These are phyloP conservation scores for Tetragonula clypearis DNA, from an alignment of 1,140 invertebrate species.

Conservation along the genomic window DNA sequence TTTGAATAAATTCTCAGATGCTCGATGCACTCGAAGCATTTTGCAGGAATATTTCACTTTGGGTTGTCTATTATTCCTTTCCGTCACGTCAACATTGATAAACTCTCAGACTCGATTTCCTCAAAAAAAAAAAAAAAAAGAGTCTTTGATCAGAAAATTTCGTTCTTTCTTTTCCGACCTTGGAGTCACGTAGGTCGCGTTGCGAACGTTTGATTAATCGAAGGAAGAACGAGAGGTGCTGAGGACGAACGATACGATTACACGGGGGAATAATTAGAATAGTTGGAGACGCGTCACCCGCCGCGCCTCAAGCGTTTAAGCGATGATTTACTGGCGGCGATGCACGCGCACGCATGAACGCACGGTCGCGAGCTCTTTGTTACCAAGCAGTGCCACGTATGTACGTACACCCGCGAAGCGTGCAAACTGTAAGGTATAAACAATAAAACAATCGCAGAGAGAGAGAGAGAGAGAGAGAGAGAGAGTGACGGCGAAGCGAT, in stretches of 20 bases:
- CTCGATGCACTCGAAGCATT: too few species aligned
- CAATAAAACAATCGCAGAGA: conserved; percentile 63
- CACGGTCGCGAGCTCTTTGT: conserved; percentile 51
- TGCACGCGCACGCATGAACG: conserved; percentile 18
- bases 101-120: too few species aligned
- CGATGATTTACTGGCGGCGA: conserved; percentile 62
- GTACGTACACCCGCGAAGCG: conserved; percentile 59
- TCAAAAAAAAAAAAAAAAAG: too few species aligned
- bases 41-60: too few species aligned
- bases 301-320: conserved; percentile 58
- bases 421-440: conserved; percentile 69
- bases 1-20: too few species aligned
- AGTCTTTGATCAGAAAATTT: too few species aligned
- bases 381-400: conserved; percentile 37
- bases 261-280: conserved; percentile 60
- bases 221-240: neutral
- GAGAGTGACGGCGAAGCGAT: conserved; percentile 47
- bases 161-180: too few species aligned
- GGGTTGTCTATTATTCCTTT: too few species aligned
- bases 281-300: conserved; percentile 44
- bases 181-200: too few species aligned
- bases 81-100: too few species aligned
- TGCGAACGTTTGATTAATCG: neutral
- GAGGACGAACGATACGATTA: conserved; percentile 19
- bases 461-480: neutral